Base-by-base conservation (phyloP, 2,113 vertebrate genomes). In the Mormyrus lacerda region DNA sequence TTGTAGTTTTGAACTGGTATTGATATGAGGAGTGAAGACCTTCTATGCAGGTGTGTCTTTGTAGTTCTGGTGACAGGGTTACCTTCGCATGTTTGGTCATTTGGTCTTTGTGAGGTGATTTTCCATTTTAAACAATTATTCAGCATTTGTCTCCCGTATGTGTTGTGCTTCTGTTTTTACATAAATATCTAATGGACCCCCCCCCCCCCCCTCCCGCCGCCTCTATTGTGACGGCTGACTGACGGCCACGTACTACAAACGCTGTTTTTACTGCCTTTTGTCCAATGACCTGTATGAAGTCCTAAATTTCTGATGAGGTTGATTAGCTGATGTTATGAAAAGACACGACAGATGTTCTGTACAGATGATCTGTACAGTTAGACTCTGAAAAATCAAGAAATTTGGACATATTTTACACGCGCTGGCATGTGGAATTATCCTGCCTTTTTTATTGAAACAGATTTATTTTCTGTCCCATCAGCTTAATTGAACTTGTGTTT, bases 301-400 rank as follows among this genome's bases (percentile, higher is more conserved):
- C 93, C 92, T 93, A 90, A 91, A 93, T 94, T 92, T 93, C 94
- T 94, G 94, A 94, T 95, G 94, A 94, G 93, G 91, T 92, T 90
- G 91, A 93, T 92, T 93, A 93, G 91, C 94, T 93, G 24, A 94
- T 93, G 93, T 94, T 92, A 92, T 91, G 89, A 92, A 90, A 89
- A 93, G 93, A 93, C 91, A 92, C 92, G 90, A 92, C 93, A 93
- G 93, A 95, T 95, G 93, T 91, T 94, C n/a, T n/a, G n/a, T n/a
- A n/a, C n/a, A n/a, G n/a, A n/a, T n/a, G n/a, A 95, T 95, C 94
- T 76, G 92, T 1, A 65, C 48, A 48, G 87, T 89, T 85, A 92
- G 92, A 92, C 94, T 89, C 91, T 92, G 92, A 90, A 55, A 91
- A 89, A 91, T 91, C 90, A 90, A 90, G 89, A 55, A 79, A 92